These are phyloP conservation scores for Eurystomus glaucurus DNA, from an alignment of 2,797 vertebrate genomes.

Conservation along the genomic window DNA sequence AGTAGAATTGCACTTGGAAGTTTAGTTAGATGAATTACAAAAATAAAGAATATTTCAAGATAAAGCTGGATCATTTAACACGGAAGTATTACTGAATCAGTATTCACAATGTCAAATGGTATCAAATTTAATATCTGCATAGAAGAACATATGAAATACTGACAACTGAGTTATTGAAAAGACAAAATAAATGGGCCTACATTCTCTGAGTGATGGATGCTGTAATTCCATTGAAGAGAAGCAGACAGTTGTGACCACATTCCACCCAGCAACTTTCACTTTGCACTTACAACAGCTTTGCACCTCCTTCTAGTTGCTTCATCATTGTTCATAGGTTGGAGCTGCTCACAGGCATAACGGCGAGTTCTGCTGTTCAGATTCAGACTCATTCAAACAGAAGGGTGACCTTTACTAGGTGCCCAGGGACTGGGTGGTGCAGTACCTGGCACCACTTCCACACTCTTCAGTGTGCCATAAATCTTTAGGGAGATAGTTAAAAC, in stretches of 20 bases:
- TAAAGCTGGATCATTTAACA: not conserved
- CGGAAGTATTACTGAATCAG: not conserved
- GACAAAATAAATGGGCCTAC: not conserved
- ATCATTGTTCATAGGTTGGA: accelerated
- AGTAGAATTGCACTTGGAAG: accelerated
- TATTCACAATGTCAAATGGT: not conserved
- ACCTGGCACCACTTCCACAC: not conserved
- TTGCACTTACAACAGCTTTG: not conserved
- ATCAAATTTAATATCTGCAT: not conserved
- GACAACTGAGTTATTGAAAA: not conserved
- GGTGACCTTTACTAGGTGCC: accelerated
- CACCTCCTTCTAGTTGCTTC: not conserved
- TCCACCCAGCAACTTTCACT: not conserved
- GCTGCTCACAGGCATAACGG: accelerated
- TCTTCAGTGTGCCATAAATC: not conserved
- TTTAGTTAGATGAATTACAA: not conserved
- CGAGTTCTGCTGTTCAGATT: not conserved
- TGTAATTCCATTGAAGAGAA: not conserved
- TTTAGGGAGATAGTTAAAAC: not conserved
- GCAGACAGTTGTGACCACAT: not conserved
- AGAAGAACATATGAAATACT: not conserved
- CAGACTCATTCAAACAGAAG: too few relatives aligned
- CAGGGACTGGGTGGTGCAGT: accelerated
- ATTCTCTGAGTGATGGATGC: not conserved
- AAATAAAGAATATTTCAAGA: not conserved